A percentile compares a stretch with the other conserved stretches of the same genome.
These are phyloP conservation scores for Thaleichthys pacificus DNA, from an alignment of 2,797 vertebrate species.

Conservation along the genomic window DNA sequence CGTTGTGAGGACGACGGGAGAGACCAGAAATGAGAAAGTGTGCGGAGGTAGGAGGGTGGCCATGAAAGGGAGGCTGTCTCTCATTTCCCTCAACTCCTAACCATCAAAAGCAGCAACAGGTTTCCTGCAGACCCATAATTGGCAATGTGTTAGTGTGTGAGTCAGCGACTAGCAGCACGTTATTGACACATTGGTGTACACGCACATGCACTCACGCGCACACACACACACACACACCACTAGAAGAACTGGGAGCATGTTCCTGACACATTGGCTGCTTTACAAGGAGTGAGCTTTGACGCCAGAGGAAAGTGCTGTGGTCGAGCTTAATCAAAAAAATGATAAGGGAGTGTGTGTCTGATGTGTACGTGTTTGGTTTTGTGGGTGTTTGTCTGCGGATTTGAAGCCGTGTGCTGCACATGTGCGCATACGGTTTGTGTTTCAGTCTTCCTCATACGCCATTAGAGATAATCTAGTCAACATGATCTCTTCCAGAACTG, in stretches of 20 bases:
- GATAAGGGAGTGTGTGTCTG: slow-evolving; percentile 16
- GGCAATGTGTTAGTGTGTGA: slow-evolving; percentile 32
- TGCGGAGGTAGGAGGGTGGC: not conserved
- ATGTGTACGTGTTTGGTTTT: not conserved
- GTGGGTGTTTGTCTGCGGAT: slow-evolving; percentile 14
- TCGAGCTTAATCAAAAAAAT: slow-evolving; percentile 6
- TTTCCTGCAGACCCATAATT: slow-evolving; percentile 39
- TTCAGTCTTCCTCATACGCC: not conserved
- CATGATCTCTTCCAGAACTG: not conserved
- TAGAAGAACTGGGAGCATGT: slow-evolving; percentile 18
- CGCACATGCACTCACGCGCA: no score
- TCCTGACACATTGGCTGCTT: slow-evolving; percentile 27
- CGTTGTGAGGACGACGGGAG: not conserved
- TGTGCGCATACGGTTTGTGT: not conserved
- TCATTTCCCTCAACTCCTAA: slow-evolving; percentile 38
- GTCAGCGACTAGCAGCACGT: slow-evolving; percentile 11
- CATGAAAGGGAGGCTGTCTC: not conserved
- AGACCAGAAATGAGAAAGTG: not conserved
- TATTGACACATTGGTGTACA: no score
- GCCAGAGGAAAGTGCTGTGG: slow-evolving; percentile 17
- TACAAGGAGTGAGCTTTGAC: slow-evolving; percentile 27
- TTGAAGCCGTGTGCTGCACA: slow-evolving; percentile 17
- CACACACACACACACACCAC: no score
- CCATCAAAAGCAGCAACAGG: slow-evolving; percentile 29
- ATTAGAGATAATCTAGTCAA: not conserved